These are phyloP conservation scores for Streblospio benedicti DNA, from an alignment of 1,140 invertebrate genomes.

Conservation along the genomic window DNA sequence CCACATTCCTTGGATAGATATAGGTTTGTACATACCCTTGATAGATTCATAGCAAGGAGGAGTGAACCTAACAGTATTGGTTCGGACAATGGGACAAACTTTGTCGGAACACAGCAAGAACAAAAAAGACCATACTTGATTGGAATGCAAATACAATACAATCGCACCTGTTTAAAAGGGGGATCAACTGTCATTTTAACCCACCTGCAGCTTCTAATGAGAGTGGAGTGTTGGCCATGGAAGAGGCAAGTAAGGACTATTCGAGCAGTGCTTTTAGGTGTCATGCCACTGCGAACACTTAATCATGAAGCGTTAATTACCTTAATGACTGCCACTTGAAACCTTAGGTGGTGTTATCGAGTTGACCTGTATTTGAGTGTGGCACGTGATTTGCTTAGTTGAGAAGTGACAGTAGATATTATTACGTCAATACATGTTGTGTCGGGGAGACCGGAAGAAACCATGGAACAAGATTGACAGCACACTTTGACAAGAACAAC, in stretches of 20 bases:
- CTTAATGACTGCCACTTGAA: too few relatives aligned
- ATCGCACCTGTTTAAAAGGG: neutral
- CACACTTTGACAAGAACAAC: too few relatives aligned
- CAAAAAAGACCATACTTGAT: neutral
- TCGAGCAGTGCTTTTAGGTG: neutral
- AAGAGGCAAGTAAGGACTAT: slow-evolving; percentile 7
- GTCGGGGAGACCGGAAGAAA: too few relatives aligned
- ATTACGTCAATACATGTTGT: too few relatives aligned
- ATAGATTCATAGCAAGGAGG: neutral
- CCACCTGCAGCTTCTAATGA: slow-evolving; percentile 6
- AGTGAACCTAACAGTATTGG: neutral
- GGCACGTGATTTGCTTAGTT: too few relatives aligned
- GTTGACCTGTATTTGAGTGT: too few relatives aligned
- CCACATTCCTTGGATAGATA: slow-evolving; percentile 1
- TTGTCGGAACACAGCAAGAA: neutral
- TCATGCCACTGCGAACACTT: neutral
- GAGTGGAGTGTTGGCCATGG: slow-evolving; percentile 13
- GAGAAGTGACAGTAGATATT: too few relatives aligned
- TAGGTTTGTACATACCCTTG: slow-evolving; percentile 2
- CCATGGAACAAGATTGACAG: too few relatives aligned
- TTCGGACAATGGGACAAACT: slow-evolving; percentile 11
- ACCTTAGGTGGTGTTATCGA: too few relatives aligned
- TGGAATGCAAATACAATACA: neutral
- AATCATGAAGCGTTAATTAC: neutral
- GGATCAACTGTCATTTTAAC: neutral